A percentile compares a stretch with the other conserved stretches of the same genome.
These are phyloP conservation scores for Gyrodactylus bullatarudis DNA, from an alignment of 1,140 invertebrate genomes.

Conservation along the genomic window DNA sequence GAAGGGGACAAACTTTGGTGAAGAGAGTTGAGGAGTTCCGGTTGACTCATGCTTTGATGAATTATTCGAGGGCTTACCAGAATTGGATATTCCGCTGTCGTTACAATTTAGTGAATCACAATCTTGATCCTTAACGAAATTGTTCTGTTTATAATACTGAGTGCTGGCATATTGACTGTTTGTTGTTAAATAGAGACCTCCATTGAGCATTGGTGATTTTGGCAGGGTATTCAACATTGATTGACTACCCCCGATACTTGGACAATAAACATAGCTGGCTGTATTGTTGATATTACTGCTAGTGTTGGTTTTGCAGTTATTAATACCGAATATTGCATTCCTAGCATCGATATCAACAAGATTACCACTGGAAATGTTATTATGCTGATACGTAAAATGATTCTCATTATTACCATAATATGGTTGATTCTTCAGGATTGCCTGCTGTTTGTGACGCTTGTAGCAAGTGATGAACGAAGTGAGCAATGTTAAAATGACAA, in stretches of 20 bases:
- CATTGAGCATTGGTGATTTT: background rate
- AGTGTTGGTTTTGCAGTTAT: too few species aligned
- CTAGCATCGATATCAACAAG: background rate
- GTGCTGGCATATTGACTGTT: background rate
- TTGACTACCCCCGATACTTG: background rate
- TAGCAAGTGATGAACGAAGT: background rate
- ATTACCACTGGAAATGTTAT: background rate
- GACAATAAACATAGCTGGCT: background rate
- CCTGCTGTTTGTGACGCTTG: background rate
- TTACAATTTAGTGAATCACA: background rate
- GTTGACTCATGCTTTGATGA: background rate
- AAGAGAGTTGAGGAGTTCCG: background rate
- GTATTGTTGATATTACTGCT: too few species aligned
- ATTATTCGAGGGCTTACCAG: background rate
- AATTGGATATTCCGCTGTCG: background rate
- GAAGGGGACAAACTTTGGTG: background rate
- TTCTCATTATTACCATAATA: background rate
- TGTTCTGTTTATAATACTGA: background rate
- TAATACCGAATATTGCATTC: background rate
- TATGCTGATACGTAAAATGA: background rate
- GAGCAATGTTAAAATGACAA: background rate
- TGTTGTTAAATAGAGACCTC: background rate
- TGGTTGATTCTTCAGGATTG: background rate
- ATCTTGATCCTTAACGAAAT: background rate
- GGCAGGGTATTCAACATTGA: background rate